Percentiles rank a stretch among this genome's conserved stretches.
These are phyloP conservation scores for Spongia lamella DNA, from an alignment of 37 sponge, comb jelly and placozoan species.

Conservation along the genomic window DNA sequence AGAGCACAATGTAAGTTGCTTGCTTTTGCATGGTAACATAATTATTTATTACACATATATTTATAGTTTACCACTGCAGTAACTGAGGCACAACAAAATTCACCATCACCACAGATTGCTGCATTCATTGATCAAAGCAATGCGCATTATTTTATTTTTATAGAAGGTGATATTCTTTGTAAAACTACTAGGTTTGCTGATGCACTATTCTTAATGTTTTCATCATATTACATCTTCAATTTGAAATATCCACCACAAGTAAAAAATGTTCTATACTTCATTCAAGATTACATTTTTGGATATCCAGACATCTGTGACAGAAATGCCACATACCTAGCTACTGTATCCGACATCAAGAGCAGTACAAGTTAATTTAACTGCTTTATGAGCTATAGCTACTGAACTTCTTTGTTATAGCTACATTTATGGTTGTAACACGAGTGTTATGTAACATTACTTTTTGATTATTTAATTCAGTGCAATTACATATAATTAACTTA, in stretches of 20 bases:
- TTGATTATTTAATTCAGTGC: no score
- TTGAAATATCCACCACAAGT: conserved; percentile 26
- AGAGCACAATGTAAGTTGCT: no score
- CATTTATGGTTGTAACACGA: no score
- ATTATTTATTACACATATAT: background rate
- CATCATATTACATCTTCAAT: conserved; percentile 40
- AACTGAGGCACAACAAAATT: background rate
- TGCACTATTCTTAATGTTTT: conserved; percentile 32
- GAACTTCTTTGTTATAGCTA: no score
- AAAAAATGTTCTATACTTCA: conserved; percentile 18
- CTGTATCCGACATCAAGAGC: no score
- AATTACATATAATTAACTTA: no score
- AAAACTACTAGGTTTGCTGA: conserved; percentile 4
- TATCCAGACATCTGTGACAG: conserved; percentile 6
- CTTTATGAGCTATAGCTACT: no score
- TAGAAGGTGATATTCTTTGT: conserved; percentile 19
- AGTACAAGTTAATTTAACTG: no score
- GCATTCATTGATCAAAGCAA: conserved; percentile 15
- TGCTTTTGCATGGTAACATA: background rate
- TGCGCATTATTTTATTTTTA: conserved; percentile 15
- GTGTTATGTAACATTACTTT: no score
- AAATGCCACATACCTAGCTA: no score
- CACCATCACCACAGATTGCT: conserved; percentile 30
- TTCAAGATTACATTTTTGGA: conserved; percentile 42
- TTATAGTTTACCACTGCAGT: background rate